Evolutionary conservation across 2,113 vertebrate genomes (phyloP).

Genomic region (Myxocyprinus asiaticus): DNA sequence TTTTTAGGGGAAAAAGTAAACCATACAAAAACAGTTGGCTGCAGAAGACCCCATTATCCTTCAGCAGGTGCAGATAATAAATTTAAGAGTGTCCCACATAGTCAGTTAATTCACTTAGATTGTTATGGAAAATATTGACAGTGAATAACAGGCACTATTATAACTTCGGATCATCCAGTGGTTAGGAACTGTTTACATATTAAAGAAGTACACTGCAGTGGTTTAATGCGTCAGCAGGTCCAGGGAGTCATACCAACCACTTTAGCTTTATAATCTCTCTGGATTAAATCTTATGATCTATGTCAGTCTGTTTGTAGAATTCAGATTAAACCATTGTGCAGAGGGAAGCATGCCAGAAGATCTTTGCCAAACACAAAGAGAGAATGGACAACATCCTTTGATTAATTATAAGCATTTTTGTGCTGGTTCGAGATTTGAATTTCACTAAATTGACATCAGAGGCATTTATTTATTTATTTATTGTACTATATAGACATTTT

Average conservation of each 20-base stretch:
- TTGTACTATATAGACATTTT: no score
- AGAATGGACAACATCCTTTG: no score
- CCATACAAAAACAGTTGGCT: background rate
- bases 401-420: no score
- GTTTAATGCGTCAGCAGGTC: slow-evolving; percentile 63
- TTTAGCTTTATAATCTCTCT: slow-evolving; percentile 66
- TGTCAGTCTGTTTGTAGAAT: slow-evolving; percentile 57
- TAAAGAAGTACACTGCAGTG: slow-evolving; percentile 63
- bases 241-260: slow-evolving; percentile 49
- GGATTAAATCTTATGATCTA: slow-evolving; percentile 73
- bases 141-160: background rate
- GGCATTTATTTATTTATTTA: no score
- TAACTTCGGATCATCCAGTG: slow-evolving; percentile 46
- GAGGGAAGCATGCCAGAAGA: slow-evolving; percentile 44
- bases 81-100: background rate
- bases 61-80: background rate
- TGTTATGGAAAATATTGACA: background rate
- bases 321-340: slow-evolving; percentile 59
- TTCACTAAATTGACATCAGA: no score
- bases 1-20: no score
- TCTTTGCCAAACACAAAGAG: background rate
- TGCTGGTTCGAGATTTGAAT: no score
- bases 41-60: background rate
- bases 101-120: background rate
- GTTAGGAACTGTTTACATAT: slow-evolving; percentile 71